Evolutionary conservation across 1,140 invertebrate genomes (phyloP).

Genomic region (Drosophila santomea): DNA sequence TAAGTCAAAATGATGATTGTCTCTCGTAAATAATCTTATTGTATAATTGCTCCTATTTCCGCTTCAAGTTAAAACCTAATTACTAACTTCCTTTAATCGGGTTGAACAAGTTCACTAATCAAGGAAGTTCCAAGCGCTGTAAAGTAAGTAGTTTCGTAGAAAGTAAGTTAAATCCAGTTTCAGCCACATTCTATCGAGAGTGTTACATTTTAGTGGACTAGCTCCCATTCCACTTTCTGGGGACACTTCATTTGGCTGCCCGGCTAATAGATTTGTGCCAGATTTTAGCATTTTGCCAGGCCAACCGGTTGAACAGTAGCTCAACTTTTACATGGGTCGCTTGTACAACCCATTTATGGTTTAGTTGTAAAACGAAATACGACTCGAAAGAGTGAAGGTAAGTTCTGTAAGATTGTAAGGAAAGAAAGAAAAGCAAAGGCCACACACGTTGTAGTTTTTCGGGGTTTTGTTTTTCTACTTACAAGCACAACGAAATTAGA

Average conservation of each 20-base stretch:
- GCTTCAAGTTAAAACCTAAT: neutral
- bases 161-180: conserved; percentile 17
- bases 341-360: conserved; percentile 22
- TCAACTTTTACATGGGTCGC: conserved; percentile 33
- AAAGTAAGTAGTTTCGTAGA: neutral
- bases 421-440: conserved; percentile 18
- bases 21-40: neutral
- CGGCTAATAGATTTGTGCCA: conserved; percentile 42
- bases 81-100: neutral
- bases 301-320: conserved; percentile 50
- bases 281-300: conserved; percentile 18
- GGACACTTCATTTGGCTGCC: conserved; percentile 24
- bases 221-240: conserved; percentile 8
- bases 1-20: neutral
- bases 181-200: neutral
- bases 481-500: conserved; percentile 40
- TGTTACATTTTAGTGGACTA: neutral
- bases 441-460: conserved; percentile 26
- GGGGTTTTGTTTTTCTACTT: conserved; percentile 29
- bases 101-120: neutral
- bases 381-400: conserved; percentile 26
- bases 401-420: conserved; percentile 23
- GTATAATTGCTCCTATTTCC: conserved; percentile 8
- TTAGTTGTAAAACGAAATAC: conserved; percentile 28
- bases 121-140: neutral